Evolutionary conservation across 1,140 invertebrate species (phyloP).

Genomic region (Drosophila malerkotliana): DNA sequence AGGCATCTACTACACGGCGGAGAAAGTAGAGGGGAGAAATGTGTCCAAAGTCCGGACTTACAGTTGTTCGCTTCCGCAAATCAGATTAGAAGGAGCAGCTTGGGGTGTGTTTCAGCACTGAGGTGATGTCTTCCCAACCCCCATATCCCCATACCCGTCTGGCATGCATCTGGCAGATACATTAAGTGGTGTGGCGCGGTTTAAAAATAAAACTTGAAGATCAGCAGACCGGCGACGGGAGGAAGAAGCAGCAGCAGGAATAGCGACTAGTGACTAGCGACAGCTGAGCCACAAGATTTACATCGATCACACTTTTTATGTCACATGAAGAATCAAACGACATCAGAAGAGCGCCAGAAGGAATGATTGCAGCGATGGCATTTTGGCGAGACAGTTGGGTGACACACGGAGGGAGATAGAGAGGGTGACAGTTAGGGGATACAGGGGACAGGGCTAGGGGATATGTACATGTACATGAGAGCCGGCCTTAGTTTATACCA

Average conservation of each 20-base stretch:
- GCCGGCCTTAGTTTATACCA: constrained; percentile 10
- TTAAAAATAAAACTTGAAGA: constrained; percentile 69
- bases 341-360: constrained; percentile 27
- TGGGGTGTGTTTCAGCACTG: not conserved
- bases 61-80: constrained; percentile 66
- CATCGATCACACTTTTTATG: constrained; percentile 81
- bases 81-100: constrained; percentile 53
- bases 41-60: constrained; percentile 64
- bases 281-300: constrained; percentile 74
- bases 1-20: constrained; percentile 6
- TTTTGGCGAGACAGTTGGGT: constrained; percentile 72
- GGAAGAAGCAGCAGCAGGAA: not conserved
- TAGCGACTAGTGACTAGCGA: constrained; percentile 16
- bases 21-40: constrained; percentile 8
- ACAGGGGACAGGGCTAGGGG: constrained; percentile 1
- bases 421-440: not conserved
- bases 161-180: too few species aligned
- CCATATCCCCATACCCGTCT: too few species aligned
- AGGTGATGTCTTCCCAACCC: not conserved
- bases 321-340: constrained; percentile 63
- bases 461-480: too few species aligned
- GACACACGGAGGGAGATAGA: constrained; percentile 38
- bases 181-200: constrained; percentile 24
- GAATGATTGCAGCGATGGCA: constrained; percentile 42
- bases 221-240: constrained; percentile 51